phyloP scores from a whole-genome alignment of 2,113 vertebrate genomes.

The Amphiprion percula region DNA sequence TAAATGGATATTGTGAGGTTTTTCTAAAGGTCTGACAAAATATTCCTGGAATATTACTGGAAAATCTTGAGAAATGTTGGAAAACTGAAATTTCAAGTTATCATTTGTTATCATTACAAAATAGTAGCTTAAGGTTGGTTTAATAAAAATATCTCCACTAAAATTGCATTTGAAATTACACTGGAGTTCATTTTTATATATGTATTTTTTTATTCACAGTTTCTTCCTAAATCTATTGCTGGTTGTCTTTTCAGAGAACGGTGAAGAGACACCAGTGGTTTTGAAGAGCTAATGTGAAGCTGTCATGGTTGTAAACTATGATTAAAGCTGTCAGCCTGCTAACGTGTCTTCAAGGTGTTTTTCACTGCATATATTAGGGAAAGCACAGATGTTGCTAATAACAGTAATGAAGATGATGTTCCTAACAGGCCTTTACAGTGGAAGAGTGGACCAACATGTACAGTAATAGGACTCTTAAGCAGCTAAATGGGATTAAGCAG shows the following conservation, averaged over 20 bases:
- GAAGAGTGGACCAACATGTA: too few species aligned
- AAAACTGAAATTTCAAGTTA: too few species aligned
- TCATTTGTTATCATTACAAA: too few species aligned
- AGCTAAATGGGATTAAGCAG: neutral
- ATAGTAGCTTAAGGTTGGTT: too few species aligned
- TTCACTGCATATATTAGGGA: neutral
- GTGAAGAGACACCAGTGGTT: neutral
- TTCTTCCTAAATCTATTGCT: neutral
- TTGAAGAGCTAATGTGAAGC: neutral
- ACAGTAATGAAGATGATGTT: neutral
- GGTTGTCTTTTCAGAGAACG: neutral
- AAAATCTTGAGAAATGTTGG: too few species aligned
- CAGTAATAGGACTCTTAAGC: neutral
- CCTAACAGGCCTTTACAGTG: too few species aligned
- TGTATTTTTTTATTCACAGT: neutral
- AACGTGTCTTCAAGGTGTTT: neutral
- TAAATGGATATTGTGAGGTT: too few species aligned
- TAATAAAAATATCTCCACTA: too few species aligned
- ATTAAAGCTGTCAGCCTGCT: constrained; percentile 3
- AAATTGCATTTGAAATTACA: too few species aligned
- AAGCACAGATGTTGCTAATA: neutral
- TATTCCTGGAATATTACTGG: too few species aligned
- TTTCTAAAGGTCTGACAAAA: too few species aligned
- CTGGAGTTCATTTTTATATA: neutral
- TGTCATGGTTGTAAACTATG: neutral